Conservation (phyloP, 2,797 vertebrate genomes). For the Podarcis siculus region DNA sequence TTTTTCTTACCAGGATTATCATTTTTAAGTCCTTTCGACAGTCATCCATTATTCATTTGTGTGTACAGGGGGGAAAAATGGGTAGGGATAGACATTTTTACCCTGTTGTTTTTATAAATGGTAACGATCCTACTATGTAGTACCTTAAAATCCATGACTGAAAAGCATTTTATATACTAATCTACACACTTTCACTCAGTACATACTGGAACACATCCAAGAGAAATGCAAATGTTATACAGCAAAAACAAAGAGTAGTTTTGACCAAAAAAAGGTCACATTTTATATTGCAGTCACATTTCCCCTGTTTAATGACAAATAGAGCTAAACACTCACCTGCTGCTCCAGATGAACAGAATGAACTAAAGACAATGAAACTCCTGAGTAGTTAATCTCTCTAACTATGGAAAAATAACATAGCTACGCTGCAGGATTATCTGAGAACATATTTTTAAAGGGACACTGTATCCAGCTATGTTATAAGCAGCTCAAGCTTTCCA, state of each 20-base stretch:
- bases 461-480: slow-evolving; percentile 19
- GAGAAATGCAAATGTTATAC: slow-evolving; percentile 31
- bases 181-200: slow-evolving; percentile 53
- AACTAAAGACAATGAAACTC: slow-evolving; percentile 43
- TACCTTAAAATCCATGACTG: slow-evolving; percentile 47
- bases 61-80: slow-evolving; percentile 56
- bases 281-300: slow-evolving; percentile 25
- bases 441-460: slow-evolving; percentile 21
- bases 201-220: slow-evolving; percentile 44
- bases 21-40: slow-evolving; percentile 66
- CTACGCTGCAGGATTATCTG: slow-evolving; percentile 40
- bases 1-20: slow-evolving; percentile 61
- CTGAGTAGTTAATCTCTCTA: slow-evolving; percentile 25
- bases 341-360: slow-evolving; percentile 49
- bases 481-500: slow-evolving; percentile 30
- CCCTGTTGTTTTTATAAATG: slow-evolving; percentile 27
- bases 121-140: slow-evolving; percentile 16
- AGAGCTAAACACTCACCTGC: slow-evolving; percentile 46
- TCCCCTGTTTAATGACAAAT: slow-evolving; percentile 35
- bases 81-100: slow-evolving; percentile 54
- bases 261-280: slow-evolving; percentile 1
- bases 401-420: slow-evolving; percentile 44
- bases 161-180: slow-evolving; percentile 57
- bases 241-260: slow-evolving; percentile 38
- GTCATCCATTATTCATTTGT: slow-evolving; percentile 64